These are phyloP conservation scores for Leptinotarsa tumamoca DNA, from an alignment of 2,888 invertebrate genomes.

Conservation along the genomic window DNA sequence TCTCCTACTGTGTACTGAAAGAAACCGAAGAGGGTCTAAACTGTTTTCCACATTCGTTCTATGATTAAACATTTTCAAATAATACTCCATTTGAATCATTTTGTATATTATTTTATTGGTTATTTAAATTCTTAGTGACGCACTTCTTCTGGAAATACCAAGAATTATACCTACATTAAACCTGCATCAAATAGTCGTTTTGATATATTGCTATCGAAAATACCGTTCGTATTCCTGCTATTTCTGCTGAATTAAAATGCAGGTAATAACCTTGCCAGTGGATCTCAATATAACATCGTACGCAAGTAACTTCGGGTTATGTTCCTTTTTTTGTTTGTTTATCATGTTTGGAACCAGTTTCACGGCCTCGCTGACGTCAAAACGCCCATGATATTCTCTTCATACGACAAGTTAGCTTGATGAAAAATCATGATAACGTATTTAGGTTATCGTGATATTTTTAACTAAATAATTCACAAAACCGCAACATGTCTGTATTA, in stretches of 20 bases:
- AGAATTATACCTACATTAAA: not conserved
- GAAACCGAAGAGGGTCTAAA: too few species aligned
- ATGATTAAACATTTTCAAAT: too few species aligned
- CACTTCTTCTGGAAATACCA: not conserved
- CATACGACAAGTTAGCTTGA: not conserved
- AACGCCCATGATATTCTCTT: conserved; percentile 1
- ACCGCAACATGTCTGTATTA: too few species aligned
- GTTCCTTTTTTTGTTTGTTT: conserved; percentile 3
- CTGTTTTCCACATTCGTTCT: too few species aligned
- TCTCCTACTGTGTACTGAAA: too few species aligned
- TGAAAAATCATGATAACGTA: too few species aligned
- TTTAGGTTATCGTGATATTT: too few species aligned
- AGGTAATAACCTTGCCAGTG: not conserved
- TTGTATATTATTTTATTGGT: not conserved
- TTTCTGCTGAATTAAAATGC: not conserved
- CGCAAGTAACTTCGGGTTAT: not conserved
- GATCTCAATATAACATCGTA: not conserved
- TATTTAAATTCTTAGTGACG: not conserved
- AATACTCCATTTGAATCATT: not conserved
- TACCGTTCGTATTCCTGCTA: not conserved
- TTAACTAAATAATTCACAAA: too few species aligned
- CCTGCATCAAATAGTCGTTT: not conserved
- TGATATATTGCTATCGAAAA: not conserved
- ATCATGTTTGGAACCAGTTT: conserved; percentile 16
- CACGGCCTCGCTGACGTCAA: conserved; percentile 18